Evolutionary conservation across 2,113 vertebrate species (phyloP).

Genomic region (Dicerorhinus sumatrensis): DNA sequence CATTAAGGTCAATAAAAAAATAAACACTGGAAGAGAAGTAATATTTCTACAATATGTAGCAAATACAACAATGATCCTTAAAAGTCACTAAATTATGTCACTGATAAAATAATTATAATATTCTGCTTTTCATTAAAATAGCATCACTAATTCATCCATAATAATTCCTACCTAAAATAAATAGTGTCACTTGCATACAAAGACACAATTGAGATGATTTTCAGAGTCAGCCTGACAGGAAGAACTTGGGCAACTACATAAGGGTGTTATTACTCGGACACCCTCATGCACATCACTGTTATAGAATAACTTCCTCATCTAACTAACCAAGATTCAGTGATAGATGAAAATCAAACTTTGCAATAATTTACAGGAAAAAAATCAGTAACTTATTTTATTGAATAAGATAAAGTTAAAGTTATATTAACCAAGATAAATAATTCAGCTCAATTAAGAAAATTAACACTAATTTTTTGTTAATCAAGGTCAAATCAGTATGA

Average conservation of each 20-base stretch:
- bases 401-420: background rate
- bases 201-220: background rate
- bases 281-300: background rate
- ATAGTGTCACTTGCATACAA: background rate
- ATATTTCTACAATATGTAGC: background rate
- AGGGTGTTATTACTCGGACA: background rate
- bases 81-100: background rate
- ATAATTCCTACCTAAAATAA: background rate
- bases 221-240: background rate
- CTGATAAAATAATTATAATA: background rate
- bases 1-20: conserved; percentile 20
- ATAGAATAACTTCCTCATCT: background rate
- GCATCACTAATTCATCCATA: background rate
- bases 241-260: background rate
- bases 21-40: background rate
- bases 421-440: background rate
- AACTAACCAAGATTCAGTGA: background rate
- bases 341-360: background rate
- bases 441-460: background rate
- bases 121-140: conserved; percentile 30
- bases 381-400: background rate
- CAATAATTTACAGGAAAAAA: background rate
- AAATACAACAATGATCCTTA: conserved; percentile 24
- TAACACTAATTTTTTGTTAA: background rate
- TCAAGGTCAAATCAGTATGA: background rate